Conservation (phyloP, 1,140 invertebrate genomes). For the Rhyzopertha dominica region DNA sequence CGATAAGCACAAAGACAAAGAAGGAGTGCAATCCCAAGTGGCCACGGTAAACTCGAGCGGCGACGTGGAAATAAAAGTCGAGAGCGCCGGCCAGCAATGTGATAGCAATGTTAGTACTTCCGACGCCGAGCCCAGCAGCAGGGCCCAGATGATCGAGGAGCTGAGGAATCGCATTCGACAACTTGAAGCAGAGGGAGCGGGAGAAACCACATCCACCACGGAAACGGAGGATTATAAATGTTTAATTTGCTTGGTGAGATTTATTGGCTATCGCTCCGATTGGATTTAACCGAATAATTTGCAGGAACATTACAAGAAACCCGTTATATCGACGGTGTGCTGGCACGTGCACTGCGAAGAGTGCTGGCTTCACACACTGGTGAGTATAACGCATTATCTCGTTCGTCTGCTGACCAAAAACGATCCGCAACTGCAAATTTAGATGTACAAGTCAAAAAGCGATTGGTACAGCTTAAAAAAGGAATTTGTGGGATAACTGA, state of each 20-base stretch:
- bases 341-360: conserved; percentile 82
- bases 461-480: too few species aligned
- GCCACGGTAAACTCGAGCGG: conserved; percentile 44
- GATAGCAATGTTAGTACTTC: conserved; percentile 49
- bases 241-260: conserved; percentile 68
- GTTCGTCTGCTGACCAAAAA: conserved; percentile 5
- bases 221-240: conserved; percentile 56
- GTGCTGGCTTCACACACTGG: conserved; percentile 72
- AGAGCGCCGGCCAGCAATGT: conserved; percentile 36
- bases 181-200: conserved; percentile 53
- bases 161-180: conserved; percentile 61
- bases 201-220: conserved; percentile 42
- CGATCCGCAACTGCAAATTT: not conserved
- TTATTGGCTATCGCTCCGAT: conserved; percentile 19
- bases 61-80: conserved; percentile 41
- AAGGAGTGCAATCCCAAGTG: conserved; percentile 43
- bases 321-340: conserved; percentile 72
- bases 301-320: conserved; percentile 58
- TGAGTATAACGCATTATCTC: too few species aligned
- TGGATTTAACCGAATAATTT: too few species aligned
- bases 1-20: conserved; percentile 31
- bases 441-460: not conserved
- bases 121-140: conserved; percentile 47
- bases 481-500: too few species aligned
- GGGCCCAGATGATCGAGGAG: conserved; percentile 59